Conservation (phyloP, 2,888 invertebrate species). For the Drosophila ezoana region DNA sequence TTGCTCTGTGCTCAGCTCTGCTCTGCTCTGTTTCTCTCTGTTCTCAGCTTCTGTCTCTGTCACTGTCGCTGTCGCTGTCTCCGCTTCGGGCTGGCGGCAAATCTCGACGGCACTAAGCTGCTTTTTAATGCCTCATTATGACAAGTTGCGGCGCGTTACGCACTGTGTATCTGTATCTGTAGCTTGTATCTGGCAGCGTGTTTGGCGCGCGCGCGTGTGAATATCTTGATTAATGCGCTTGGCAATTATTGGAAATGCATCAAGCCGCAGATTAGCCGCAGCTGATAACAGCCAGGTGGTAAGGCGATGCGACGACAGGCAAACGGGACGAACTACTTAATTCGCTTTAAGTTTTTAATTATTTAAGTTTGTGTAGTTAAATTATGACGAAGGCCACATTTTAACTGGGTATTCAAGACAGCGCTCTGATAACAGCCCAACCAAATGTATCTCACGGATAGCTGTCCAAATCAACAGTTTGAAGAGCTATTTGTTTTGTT, state of each 20-base stretch:
- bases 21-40: neutral
- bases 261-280: constrained; percentile 2
- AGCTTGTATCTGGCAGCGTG: constrained; percentile 31
- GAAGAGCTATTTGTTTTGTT: constrained; percentile 66
- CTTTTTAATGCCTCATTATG: constrained; percentile 62
- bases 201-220: constrained; percentile 28
- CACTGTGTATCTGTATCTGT: constrained; percentile 41
- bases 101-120: constrained; percentile 46
- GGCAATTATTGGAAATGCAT: constrained; percentile 49
- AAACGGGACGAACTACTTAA: neutral
- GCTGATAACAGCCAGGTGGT: neutral
- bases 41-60: neutral
- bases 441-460: constrained; percentile 48
- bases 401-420: neutral
- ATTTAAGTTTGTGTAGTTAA: too few species aligned
- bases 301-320: neutral
- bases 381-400: too few species aligned
- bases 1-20: neutral
- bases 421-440: constrained; percentile 7
- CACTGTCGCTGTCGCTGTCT: neutral
- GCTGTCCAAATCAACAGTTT: constrained; percentile 67
- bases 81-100: constrained; percentile 19
- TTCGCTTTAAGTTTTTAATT: too few species aligned
- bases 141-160: constrained; percentile 65
- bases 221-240: constrained; percentile 68